phyloP scores from a whole-genome alignment of 2,888 invertebrate species.

The Amiota communis region DNA sequence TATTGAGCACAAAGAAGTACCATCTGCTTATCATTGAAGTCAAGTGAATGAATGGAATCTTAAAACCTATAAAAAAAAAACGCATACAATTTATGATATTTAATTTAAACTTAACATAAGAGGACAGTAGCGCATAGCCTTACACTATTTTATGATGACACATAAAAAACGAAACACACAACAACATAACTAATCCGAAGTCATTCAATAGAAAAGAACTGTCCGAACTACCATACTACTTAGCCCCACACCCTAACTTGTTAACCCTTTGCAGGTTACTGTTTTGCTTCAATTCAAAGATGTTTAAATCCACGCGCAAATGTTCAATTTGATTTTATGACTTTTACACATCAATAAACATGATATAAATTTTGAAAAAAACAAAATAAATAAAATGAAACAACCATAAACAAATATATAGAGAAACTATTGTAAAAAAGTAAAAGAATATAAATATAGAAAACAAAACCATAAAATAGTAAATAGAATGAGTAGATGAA shows the following conservation, averaged over 20 bases:
- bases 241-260: neutral
- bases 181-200: conserved; percentile 25
- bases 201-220: neutral
- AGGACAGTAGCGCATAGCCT: neutral
- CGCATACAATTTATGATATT: conserved; percentile 13
- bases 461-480: too few relatives aligned
- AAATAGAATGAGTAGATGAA: too few relatives aligned
- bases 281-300: too few relatives aligned
- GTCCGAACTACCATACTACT: neutral
- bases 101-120: too few relatives aligned
- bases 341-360: conserved; percentile 67
- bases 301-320: conserved; percentile 43
- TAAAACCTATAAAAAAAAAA: neutral
- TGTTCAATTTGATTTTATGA: conserved; percentile 64
- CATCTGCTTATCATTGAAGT: neutral
- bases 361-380: conserved; percentile 54
- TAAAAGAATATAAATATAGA: too few relatives aligned
- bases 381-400: too few relatives aligned
- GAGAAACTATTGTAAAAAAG: neutral
- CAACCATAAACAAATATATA: neutral
- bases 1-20: neutral
- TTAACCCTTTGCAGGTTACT: neutral
- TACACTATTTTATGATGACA: conserved; percentile 42
- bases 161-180: conserved; percentile 2
- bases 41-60: neutral